Evolutionary conservation across 2,888 invertebrate genomes (phyloP), one percentile per base, ranked within the genome.

Genomic region (Melolontha melolontha): DNA sequence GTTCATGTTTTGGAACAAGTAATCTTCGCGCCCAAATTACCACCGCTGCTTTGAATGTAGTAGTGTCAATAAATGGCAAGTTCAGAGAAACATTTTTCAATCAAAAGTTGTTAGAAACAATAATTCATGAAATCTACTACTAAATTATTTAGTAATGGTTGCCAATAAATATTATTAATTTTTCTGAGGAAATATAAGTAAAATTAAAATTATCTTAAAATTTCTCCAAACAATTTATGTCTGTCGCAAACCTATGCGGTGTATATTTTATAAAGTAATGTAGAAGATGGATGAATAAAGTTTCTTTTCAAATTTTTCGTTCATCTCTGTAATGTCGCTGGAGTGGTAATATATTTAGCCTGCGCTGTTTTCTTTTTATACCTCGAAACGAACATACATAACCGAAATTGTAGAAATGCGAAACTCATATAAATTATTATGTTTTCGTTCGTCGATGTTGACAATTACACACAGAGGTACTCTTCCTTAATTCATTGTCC

Each of bases 261-360:
- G 39, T 39, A 54, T 54, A 39, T 54, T n/a, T 54, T 54, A 54
- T 54, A 54, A 54, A 54, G 27, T 54, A 54, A 54, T 54, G 54
- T 12, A 10, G 42, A 42, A 57, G 57, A 57, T 57, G 57, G 29
- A 57, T 57, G 57, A 57, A 57, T 57, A 57, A 57, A 57, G 42
- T 57, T 57, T 57, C 44, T 29, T 39, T 57, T 57, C 8, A 57
- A 57, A 57, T 40, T 57, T 57, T 44, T 29, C 57, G 12, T 27
- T 57, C 57, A 42, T 57, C 27, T 44, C 27, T 57, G 10, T 57
- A 57, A 57, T 42, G 57, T 42, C 57, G 42, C 29, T 57, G 42
- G 57, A 57, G 57, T 27, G 57, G 57, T 57, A 57, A 57, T 57
- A 57, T 57, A 57, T 57, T 57, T 57, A 44, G 42, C 27, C 27